Conservation (phyloP, 2,888 invertebrate genomes). For the Coleophora deauratella region DNA sequence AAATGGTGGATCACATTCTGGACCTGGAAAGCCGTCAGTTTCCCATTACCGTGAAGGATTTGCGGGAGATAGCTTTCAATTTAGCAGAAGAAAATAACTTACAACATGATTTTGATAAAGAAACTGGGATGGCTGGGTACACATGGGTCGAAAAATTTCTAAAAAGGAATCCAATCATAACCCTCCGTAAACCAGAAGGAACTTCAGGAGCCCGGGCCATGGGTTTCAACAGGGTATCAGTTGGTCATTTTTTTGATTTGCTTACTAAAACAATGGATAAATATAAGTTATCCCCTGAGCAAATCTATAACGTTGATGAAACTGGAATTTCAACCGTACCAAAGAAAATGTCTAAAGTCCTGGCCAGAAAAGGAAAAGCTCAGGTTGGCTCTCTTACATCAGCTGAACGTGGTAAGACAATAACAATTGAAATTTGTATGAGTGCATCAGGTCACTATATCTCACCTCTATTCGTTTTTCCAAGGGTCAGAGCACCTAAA, state of each 20-base stretch:
- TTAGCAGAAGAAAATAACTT: neutral
- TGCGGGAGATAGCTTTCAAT: neutral
- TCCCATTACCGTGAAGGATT: too few species aligned
- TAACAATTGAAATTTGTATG: slow-evolving; percentile 2
- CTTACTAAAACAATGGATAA: neutral
- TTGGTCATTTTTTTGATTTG: neutral
- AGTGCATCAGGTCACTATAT: slow-evolving; percentile 4
- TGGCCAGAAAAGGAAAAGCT: neutral
- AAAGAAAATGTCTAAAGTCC: neutral
- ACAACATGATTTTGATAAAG: neutral
- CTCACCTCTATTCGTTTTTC: slow-evolving; percentile 4
- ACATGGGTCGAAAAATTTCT: neutral
- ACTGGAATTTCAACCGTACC: neutral
- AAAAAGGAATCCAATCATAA: neutral
- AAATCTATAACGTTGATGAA: neutral
- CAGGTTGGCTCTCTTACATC: neutral
- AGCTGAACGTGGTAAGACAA: neutral
- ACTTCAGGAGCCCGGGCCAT: neutral
- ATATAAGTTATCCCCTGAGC: neutral
- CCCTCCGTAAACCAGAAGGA: neutral
- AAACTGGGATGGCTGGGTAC: neutral
- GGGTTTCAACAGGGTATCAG: neutral
- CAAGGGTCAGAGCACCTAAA: neutral
- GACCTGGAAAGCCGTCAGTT: slow-evolving; percentile 2
- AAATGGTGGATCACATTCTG: slow-evolving; percentile 3